Base-by-base conservation (phyloP, 2,888 invertebrate genomes). In the Scaptomyza cyrtandrae region DNA sequence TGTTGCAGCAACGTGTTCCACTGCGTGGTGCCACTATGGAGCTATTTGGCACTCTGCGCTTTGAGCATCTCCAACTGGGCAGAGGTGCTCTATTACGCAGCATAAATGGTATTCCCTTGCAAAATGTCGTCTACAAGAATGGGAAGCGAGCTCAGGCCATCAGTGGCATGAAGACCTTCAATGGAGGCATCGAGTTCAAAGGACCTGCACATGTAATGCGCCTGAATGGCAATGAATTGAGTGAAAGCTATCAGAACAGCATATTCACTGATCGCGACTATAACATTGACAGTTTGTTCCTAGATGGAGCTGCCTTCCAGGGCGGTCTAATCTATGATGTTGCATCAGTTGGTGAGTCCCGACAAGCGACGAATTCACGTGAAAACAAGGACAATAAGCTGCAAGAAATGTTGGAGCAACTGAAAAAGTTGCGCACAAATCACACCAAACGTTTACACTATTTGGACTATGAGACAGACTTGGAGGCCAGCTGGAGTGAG, bases 1-100 rank as follows among this genome's bases (percentile, higher is more conserved):
- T 91, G 33, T 66, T 91, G 1, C 71, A 80, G 27, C 83, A 90
- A 44, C 91, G 92, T 4, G 60, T 91, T 3, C 88, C 82, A 0
- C 75, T 89, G 10, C 56, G 71, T 0, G 90, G 90, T 4, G 62
- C 65, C 0, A 73, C 88, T 6, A 49, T 90, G 48, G 91, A 91
- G 49, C 71, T 90, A 0, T 89, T 89, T 27, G 92, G 91, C 0
- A 65, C 67, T 9, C 71, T 91, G 1, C 86, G 63, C 13, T 91
- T 91, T 46, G 88, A 90, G 48, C 35, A 90, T 5, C 68, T 91
- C 14, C 58, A 76, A n/a, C 71, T 91, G 5, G 75, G 80, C 29
- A 78, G 83, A 6, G 64, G 75, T 0, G 66, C 79, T 0, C 55
- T 84, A 3, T 19, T 91, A 46, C 86, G 85, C 43, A 87, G 75